Conservation (phyloP, 2,113 vertebrate species). For the Nesospiza acunhae region DNA sequence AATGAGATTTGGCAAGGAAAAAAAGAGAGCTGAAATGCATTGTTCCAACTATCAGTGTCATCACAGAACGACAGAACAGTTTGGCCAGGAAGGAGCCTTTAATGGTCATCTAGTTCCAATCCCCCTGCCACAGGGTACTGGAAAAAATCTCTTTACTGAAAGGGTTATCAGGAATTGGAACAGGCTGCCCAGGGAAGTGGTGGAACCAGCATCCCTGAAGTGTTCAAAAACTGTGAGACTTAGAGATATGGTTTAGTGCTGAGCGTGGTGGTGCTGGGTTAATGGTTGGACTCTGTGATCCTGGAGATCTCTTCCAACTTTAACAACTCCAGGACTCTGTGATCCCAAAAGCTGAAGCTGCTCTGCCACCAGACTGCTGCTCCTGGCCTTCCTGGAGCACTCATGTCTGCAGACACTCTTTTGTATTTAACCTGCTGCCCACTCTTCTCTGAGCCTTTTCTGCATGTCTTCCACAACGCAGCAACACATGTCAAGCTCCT, state of each 20-base stretch:
- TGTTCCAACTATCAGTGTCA: background rate
- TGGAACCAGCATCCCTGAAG: background rate
- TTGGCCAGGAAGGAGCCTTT: background rate
- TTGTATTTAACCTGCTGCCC: background rate
- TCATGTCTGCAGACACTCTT: background rate
- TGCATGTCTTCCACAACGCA: background rate
- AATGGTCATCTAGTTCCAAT: background rate
- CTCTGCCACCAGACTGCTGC: background rate
- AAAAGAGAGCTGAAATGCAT: background rate
- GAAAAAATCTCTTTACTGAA: background rate
- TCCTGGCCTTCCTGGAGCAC: background rate
- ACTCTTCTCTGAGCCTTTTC: background rate
- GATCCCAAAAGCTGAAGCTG: background rate
- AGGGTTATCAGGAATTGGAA: background rate
- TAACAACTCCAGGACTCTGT: background rate
- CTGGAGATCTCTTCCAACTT: background rate
- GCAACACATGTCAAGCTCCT: background rate
- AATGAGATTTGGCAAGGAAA: background rate
- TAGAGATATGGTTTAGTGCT: background rate
- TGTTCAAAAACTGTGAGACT: background rate
- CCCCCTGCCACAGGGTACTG: rapidly evolving
- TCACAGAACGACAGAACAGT: background rate
- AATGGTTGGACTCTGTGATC: background rate
- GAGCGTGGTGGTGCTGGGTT: rapidly evolving
- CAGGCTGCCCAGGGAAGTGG: background rate